These are phyloP conservation scores for Notocelia uddmanniana DNA, from an alignment of 2,888 invertebrate genomes.

Conservation along the genomic window DNA sequence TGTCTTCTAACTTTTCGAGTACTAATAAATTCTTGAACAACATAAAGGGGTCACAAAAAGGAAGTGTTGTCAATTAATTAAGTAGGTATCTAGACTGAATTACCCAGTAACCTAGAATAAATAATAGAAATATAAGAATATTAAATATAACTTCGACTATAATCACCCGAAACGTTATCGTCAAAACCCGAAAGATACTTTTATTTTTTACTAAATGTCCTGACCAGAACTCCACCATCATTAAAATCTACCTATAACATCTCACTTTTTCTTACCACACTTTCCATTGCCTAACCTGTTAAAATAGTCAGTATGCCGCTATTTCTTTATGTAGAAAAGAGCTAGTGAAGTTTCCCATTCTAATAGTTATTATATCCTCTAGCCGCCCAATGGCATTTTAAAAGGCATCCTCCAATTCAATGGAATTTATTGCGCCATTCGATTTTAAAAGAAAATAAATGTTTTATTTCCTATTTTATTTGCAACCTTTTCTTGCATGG, in stretches of 20 bases:
- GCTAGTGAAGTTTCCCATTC: not conserved
- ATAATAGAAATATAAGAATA: conserved; percentile 31
- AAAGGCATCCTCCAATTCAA: too few relatives aligned
- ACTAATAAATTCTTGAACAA: too few relatives aligned
- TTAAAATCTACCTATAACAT: conserved; percentile 7
- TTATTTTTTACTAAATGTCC: conserved; percentile 13
- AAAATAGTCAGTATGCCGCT: not conserved
- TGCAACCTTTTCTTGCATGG: too few relatives aligned
- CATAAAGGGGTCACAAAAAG: too few relatives aligned
- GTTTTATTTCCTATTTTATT: too few relatives aligned
- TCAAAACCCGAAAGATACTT: conserved; percentile 11
- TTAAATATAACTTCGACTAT: conserved; percentile 41
- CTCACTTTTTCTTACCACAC: conserved; percentile 3
- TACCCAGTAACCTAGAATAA: conserved; percentile 20
- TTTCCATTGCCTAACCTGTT: not conserved
- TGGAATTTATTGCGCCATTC: too few relatives aligned
- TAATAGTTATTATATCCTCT: not conserved
- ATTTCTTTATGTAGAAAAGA: not conserved
- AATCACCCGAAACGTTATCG: conserved; percentile 19
- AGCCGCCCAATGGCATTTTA: too few relatives aligned
- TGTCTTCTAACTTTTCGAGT: too few relatives aligned
- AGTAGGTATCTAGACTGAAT: not conserved
- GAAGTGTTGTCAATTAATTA: too few relatives aligned
- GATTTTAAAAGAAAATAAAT: too few relatives aligned
- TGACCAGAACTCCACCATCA: conserved; percentile 19